These are phyloP conservation scores for Hystrix brachyura DNA, from an alignment of 2,113 vertebrate genomes.

Conservation along the genomic window DNA sequence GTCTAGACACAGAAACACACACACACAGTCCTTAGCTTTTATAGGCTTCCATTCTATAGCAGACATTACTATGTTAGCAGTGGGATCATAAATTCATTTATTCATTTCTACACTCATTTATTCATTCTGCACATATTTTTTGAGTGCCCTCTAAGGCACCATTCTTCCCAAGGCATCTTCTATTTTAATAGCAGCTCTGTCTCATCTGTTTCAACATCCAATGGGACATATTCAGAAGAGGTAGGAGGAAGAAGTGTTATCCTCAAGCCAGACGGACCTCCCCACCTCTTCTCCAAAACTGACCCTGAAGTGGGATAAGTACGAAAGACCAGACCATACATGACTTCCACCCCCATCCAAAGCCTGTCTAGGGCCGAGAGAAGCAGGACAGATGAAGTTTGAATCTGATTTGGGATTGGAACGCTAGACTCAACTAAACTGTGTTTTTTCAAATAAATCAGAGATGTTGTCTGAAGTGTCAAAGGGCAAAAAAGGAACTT, in stretches of 20 bases:
- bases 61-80: background rate
- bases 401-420: conserved; percentile 33
- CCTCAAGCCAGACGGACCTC: background rate
- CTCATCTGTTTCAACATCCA: background rate
- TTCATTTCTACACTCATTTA: background rate
- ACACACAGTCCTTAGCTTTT: background rate
- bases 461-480: background rate
- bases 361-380: conserved; percentile 1
- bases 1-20: too few species aligned
- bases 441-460: conserved; percentile 49
- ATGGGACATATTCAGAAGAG: background rate
- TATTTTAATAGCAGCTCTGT: background rate
- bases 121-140: background rate
- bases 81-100: background rate
- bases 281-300: background rate
- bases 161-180: background rate
- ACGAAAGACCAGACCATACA: background rate
- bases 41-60: background rate
- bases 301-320: background rate
- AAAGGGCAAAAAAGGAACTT: background rate
- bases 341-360: conserved; percentile 21
- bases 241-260: too few species aligned
- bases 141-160: background rate
- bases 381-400: background rate
- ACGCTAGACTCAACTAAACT: conserved; percentile 51